Evolutionary conservation across 1,140 invertebrate genomes (phyloP), one percentile per base, ranked within the genome.

Genomic region (Homarus americanus): DNA sequence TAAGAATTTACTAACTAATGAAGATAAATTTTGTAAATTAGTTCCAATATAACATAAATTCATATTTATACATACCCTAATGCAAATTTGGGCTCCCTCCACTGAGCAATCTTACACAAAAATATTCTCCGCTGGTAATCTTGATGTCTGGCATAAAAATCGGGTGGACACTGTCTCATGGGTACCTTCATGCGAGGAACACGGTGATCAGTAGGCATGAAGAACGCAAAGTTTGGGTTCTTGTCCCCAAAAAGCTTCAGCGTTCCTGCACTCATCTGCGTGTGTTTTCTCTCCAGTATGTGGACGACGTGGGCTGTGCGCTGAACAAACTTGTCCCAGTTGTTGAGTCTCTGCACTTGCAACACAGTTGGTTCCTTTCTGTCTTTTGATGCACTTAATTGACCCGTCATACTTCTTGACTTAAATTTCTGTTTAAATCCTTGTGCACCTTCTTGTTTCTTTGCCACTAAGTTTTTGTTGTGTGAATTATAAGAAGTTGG

Each of bases 171-270:
- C 78, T 95, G 94, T 17, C 94, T 94, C 85, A 95, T 94, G 66
- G 96, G 95, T 92, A 98, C 96, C 93, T 95, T 95, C 82, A 98
- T 94, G 28, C 96, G 94, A 15, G 97, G 97, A 40, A 98, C 93
- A 91, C 97, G 95, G 90, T 95, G 94, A 94, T 98, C 97, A 84
- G 95, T 95, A 0, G 97, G 97, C 72, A 95, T 94, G 93, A 98
- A 97, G 17, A 96, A 93, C 4, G 96, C 96, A 92, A 93, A 94
- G 7, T 94, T 94, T 78, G 95, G 94, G 92, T 96, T 96, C 91
- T 95, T 95, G 92, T 96, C 95, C 28, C 93, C 93, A 94, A 96
- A 95, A 34, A 95, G 93, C 93, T 96, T 96, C 82, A 98, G 93
- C 83, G 93, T 94, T 5, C 97, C 97, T 85, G 97, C 95, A 80